A percentile compares a stretch with the other conserved stretches of the same genome.
Evolutionary conservation across 2,113 vertebrate genomes (phyloP).

Genomic region (Nyctereutes procyonoides): DNA sequence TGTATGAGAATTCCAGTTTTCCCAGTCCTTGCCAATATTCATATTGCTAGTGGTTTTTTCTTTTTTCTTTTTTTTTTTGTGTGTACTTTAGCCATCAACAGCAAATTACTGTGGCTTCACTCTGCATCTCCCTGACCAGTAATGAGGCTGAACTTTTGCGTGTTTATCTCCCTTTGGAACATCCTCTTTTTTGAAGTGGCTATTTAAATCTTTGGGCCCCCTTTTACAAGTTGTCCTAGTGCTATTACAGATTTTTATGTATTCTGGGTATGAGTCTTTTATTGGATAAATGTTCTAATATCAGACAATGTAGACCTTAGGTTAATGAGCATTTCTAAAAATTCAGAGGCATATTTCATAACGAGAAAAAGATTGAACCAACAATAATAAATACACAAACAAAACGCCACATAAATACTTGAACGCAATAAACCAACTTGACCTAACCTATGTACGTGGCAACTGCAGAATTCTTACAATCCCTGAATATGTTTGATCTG

Average conservation of each 20-base stretch:
- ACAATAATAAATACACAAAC: background rate
- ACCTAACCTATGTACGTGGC: background rate
- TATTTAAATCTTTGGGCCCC: background rate
- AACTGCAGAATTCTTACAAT: background rate
- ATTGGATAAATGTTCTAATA: conserved; percentile 17
- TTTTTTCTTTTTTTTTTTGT: background rate
- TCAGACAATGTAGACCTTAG: background rate
- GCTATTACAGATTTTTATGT: background rate
- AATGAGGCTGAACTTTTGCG: background rate
- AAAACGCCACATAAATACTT: background rate
- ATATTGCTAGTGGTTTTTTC: background rate
- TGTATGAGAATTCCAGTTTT: background rate
- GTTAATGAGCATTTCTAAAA: background rate
- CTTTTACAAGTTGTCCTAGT: background rate
- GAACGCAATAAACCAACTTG: background rate
- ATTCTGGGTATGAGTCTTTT: background rate
- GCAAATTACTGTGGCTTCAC: background rate
- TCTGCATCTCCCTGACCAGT: background rate
- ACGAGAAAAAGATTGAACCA: background rate
- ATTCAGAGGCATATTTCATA: background rate
- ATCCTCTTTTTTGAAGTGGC: background rate
- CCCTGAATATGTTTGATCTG: background rate
- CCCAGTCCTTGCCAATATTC: background rate
- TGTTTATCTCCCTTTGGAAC: background rate
- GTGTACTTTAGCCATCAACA: background rate